Evolutionary conservation across 2,888 invertebrate species (phyloP).

Genomic region (Cataglyphis altisquamis): DNA sequence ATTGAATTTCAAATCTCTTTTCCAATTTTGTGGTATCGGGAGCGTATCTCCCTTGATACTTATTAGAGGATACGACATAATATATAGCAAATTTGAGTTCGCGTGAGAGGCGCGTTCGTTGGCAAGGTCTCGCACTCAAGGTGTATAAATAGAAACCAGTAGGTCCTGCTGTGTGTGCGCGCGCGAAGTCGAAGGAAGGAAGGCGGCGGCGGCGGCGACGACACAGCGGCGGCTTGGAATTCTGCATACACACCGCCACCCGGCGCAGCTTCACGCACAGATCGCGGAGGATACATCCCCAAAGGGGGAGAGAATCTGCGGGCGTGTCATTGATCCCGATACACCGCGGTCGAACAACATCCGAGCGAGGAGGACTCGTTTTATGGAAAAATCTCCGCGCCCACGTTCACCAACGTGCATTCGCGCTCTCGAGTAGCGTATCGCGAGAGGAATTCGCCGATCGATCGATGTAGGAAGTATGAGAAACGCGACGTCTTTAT

Average conservation of each 20-base stretch:
- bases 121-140: slow-evolving; percentile 75
- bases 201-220: slow-evolving; percentile 73
- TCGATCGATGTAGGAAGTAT: slow-evolving; percentile 21
- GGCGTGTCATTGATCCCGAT: slow-evolving; percentile 82
- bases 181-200: slow-evolving; percentile 74
- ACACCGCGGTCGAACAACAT: slow-evolving; percentile 73
- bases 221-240: slow-evolving; percentile 75
- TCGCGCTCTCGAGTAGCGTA: slow-evolving; percentile 31
- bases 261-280: slow-evolving; percentile 76
- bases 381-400: slow-evolving; percentile 76
- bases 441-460: not conserved
- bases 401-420: slow-evolving; percentile 63
- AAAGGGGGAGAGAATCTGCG: slow-evolving; percentile 73
- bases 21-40: not conserved
- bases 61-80: not conserved
- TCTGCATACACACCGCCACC: slow-evolving; percentile 72
- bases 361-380: slow-evolving; percentile 64
- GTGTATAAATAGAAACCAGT: slow-evolving; percentile 85
- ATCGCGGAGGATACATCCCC: slow-evolving; percentile 72
- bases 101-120: slow-evolving; percentile 51
- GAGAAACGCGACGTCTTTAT: not conserved
- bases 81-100: slow-evolving; percentile 20
- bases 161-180: slow-evolving; percentile 79
- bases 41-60: not conserved
- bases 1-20: not conserved